Percentiles rank a stretch among this genome's conserved stretches.
phyloP scores from a whole-genome alignment of 2,113 vertebrate genomes.

The Nyctereutes procyonoides region DNA sequence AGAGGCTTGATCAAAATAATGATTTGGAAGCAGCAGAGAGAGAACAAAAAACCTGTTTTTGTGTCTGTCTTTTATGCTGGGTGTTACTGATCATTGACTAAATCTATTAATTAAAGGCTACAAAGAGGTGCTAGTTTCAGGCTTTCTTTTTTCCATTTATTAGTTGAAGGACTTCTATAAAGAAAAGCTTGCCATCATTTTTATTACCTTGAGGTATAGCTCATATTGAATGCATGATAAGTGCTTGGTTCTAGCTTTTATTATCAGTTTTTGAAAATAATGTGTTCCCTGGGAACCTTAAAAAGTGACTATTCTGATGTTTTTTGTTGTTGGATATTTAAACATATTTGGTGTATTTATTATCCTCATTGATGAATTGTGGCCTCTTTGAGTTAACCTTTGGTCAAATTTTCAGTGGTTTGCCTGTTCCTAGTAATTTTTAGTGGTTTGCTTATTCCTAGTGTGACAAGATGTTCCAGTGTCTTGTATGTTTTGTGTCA shows the following conservation, averaged over 20 bases:
- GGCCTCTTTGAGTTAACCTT: neutral
- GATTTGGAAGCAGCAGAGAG: neutral
- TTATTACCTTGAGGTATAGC: neutral
- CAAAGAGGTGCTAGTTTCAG: neutral
- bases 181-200: neutral
- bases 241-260: neutral
- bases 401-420: slow-evolving; percentile 21
- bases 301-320: neutral
- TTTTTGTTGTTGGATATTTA: neutral
- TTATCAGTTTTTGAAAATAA: slow-evolving; percentile 10
- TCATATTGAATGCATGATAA: neutral
- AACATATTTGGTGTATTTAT: neutral
- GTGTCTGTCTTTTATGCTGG: neutral
- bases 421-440: neutral
- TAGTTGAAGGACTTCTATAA: neutral
- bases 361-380: neutral
- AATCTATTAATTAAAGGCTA: neutral
- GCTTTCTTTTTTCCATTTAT: neutral
- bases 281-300: neutral
- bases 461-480: neutral
- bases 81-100: neutral
- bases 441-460: neutral
- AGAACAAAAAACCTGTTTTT: neutral
- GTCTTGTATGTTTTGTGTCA: neutral
- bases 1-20: slow-evolving; percentile 4